A percentile compares a stretch with the other conserved stretches of the same genome.
Conservation (phyloP, 2,113 vertebrate genomes). For the western clawed frog (Xenopus tropicalis) region UCB_Xtro_10.0 CM004448.2:120465001-120465500, state of each 20-base stretch:
- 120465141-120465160: conserved; percentile 17
- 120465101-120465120: conserved; percentile 25
- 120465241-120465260: conserved; percentile 32
- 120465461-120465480: too few relatives aligned
- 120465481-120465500: too few relatives aligned
- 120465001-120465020: conserved; percentile 20
- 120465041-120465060: conserved; percentile 41
- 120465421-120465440: too few relatives aligned
- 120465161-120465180: conserved; percentile 12
- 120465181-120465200: conserved; percentile 18
- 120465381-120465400: not conserved
- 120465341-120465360: not conserved
- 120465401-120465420: not conserved
- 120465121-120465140: conserved; percentile 18
- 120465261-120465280: conserved; percentile 11
- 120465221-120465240: conserved; percentile 16
- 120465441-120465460: too few relatives aligned
- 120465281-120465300: conserved; percentile 12
- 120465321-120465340: conserved; percentile 2
- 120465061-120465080: conserved; percentile 29
- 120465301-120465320: conserved; percentile 4
- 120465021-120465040: conserved; percentile 33
- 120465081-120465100: conserved; percentile 39
- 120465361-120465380: not conserved
- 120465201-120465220: conserved; percentile 39